phyloP scores from a whole-genome alignment of 1,140 invertebrate genomes.

The Aphis craccivora region DNA sequence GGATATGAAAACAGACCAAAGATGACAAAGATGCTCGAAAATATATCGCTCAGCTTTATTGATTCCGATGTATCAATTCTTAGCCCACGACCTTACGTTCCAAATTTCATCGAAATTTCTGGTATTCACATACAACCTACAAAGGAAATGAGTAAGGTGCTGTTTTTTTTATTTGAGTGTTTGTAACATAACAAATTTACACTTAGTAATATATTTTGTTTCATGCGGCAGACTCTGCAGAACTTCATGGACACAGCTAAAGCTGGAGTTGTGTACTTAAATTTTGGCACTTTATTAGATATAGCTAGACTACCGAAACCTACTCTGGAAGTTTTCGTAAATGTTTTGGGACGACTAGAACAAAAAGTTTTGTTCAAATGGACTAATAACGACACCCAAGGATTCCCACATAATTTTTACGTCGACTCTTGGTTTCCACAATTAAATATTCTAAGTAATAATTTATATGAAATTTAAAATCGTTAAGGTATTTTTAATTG shows the following conservation, averaged over 20 bases:
- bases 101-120: slow-evolving; percentile 69
- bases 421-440: slow-evolving; percentile 57
- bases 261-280: slow-evolving; percentile 61
- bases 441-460: slow-evolving; percentile 43
- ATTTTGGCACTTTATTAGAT: slow-evolving; percentile 60
- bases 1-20: slow-evolving; percentile 59
- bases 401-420: slow-evolving; percentile 51
- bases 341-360: slow-evolving; percentile 32
- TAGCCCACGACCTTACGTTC: slow-evolving; percentile 65
- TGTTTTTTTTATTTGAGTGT: not conserved
- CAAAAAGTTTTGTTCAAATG: slow-evolving; percentile 55
- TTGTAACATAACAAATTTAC: no score
- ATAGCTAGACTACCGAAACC: not conserved
- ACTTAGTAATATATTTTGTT: not conserved
- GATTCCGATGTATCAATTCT: slow-evolving; percentile 62
- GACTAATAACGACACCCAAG: not conserved
- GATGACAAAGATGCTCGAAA: slow-evolving; percentile 63
- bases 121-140: slow-evolving; percentile 67
- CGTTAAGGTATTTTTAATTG: not conserved
- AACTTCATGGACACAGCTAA: slow-evolving; percentile 59
- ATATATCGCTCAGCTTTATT: slow-evolving; percentile 61
- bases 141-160: slow-evolving; percentile 60
- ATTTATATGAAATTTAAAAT: not conserved
- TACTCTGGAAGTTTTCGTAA: not conserved
- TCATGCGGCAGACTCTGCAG: slow-evolving; percentile 16